Base-by-base conservation (phyloP, 2,797 vertebrate species). In the Sebastes kiyomatsui region DNA sequence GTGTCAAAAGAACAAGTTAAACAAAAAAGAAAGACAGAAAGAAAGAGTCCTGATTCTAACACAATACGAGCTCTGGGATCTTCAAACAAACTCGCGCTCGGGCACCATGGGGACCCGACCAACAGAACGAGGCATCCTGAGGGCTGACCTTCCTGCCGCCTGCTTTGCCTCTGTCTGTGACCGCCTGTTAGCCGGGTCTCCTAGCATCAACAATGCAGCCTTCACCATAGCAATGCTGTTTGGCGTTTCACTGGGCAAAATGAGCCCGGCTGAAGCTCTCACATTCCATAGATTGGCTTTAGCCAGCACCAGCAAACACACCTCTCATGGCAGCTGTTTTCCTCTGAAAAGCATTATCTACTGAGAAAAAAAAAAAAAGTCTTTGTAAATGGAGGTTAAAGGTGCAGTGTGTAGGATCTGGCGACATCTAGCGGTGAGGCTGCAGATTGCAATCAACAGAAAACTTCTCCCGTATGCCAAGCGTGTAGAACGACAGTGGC, bases 51-150 rank as follows among this genome's bases (percentile, higher is more conserved):
- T 91, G 94, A 88, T 81, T 77, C 78, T 83, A 84, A 91, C 92
- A 96, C 95, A 96, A 96, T 96, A 91, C 67, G 2, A 88, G 95
- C 90, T 96, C 97, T 99, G 98, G 97, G 97, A 98, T 99, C 97
- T 94, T 96, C 97, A 98, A 98, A 99, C 95, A 98, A 97, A 97
- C 96, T 93, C 82, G 14, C 80, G 87, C 76, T 82, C 83, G 30
- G 95, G 96, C 95, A 94, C 97, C 97, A 97, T 96, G 97, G 96
- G 96, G 96, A 98, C 96, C 92, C 65, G 10, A 93, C 93, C 95
- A 93, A 96, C 94, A 94, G 95, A 97, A 95, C 83, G 93, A 97
- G 94, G 94, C 72, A 95, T 95, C 92, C 95, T 94, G 95, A 94
- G 95, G 95, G 95, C 95, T 95, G 96, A 97, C 97, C 97, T 96